These are phyloP conservation scores for Cebus imitator DNA, from an alignment of 2,113 vertebrate genomes.

Conservation along the genomic window DNA sequence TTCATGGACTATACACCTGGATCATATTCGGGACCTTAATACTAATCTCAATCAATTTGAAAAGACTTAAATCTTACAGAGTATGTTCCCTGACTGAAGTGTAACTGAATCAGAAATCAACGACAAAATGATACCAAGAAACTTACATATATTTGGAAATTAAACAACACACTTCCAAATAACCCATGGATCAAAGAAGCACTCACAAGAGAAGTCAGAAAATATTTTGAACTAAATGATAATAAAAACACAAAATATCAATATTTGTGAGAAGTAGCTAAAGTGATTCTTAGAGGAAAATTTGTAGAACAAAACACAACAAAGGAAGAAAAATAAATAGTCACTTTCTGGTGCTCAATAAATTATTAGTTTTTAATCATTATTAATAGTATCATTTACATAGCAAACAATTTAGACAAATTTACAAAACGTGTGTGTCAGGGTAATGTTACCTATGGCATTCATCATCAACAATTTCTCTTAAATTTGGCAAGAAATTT, in stretches of 20 bases:
- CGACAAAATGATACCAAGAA: neutral
- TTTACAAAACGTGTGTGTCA: neutral
- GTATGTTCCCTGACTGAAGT: neutral
- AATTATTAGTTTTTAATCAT: neutral
- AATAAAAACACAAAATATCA: neutral
- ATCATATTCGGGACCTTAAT: neutral
- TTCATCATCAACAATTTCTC: neutral
- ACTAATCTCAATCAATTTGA: neutral
- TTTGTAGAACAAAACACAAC: neutral
- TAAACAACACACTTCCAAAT: neutral
- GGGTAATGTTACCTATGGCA: neutral
- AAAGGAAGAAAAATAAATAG: neutral
- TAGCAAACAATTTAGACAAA: neutral
- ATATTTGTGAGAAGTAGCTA: neutral
- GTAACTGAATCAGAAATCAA: neutral
- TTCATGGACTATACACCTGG: neutral
- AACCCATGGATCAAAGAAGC: neutral
- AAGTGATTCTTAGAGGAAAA: neutral
- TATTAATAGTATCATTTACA: neutral
- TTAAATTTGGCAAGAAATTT: constrained; percentile 22
- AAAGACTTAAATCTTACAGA: neutral
- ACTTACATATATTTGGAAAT: constrained; percentile 10
- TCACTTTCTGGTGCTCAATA: neutral
- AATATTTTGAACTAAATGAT: neutral
- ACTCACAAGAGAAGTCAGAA: neutral